Conservation (phyloP, 2,113 vertebrate species). For the Callipepla californica region DNA sequence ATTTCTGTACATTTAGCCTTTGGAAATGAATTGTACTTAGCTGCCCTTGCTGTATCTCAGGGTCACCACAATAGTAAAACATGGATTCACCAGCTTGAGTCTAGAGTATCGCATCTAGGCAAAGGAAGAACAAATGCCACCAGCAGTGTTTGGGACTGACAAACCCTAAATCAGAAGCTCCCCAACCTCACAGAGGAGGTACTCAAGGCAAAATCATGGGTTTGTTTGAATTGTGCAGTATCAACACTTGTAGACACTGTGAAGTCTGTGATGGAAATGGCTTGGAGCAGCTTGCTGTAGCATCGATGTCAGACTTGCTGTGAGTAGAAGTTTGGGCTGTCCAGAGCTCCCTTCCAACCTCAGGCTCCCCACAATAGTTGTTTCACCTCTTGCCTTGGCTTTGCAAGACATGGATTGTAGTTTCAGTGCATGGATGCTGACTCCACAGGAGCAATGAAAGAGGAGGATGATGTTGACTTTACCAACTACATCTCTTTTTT, state of each 20-base stretch:
- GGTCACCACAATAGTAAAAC: not conserved
- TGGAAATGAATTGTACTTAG: not conserved
- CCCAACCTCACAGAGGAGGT: not conserved
- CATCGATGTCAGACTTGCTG: not conserved
- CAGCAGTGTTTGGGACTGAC: not conserved
- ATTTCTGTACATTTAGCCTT: not conserved
- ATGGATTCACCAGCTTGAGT: not conserved
- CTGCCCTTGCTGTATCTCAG: not conserved
- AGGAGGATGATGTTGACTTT: not conserved
- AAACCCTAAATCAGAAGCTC: not conserved
- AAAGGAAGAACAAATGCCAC: not conserved
- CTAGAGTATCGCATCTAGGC: not conserved
- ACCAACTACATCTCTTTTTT: not conserved
- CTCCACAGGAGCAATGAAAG: not conserved
- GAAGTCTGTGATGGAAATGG: not conserved
- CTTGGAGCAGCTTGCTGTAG: not conserved
- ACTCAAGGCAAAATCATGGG: not conserved
- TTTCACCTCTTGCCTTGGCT: not conserved
- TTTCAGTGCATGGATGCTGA: not conserved
- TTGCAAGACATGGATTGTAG: not conserved
- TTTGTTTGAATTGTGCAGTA: not conserved
- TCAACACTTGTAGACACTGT: not conserved
- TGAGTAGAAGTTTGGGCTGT: not conserved
- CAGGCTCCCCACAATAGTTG: not conserved
- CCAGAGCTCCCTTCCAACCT: not conserved